Base-by-base conservation (phyloP, 2,888 invertebrate genomes). In the Acleris holmiana region DNA sequence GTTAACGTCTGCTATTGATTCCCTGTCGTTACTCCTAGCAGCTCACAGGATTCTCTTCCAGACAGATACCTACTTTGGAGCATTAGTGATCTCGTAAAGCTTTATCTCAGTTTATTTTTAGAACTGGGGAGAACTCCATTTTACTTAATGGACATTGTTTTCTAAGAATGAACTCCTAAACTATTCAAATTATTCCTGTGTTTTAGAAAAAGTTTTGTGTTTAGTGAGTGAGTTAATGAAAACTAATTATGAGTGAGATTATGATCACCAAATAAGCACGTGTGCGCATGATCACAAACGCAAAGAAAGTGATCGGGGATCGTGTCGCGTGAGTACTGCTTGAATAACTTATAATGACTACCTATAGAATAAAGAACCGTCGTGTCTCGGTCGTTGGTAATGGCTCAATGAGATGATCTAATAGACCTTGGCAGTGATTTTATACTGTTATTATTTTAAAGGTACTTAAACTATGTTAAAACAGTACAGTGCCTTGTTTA, bases 251-350 rank as follows among this genome's bases (percentile, higher is more conserved):
- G 17, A 44, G 6, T 44, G 44, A 18, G 35, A 40, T 40, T 40
- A 53, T 53, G 40, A 40, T 53, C 53, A 15, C n/a, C 15, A 35
- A 53, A 40, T 69, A 76, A 53, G 19, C 69, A 76, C 77, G 74
- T 76, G 72, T 74, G 79, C 76, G 75, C 69, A 73, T 69, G 76
- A 76, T 76, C 73, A 73, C 77, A 35, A 75, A 13, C 50, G 79
- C 78, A 75, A 79, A 78, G 77, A 80, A 77, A 77, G 74, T 76
- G 74, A 74, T 79, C 61, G 61, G 48, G 49, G 60, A 58, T 66
- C 67, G 56, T 35, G 65, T 79, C 74, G 82, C 80, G 82, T 81
- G 82, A 75, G 67, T 74, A 75, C 74, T 79, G 80, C 41, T 23
- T 10, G 23, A 4, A 47, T 57, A 47, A 47, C 23, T 29, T 47